Base-by-base conservation (phyloP, 2,113 vertebrate species). In the Ictalurus punctatus region DNA sequence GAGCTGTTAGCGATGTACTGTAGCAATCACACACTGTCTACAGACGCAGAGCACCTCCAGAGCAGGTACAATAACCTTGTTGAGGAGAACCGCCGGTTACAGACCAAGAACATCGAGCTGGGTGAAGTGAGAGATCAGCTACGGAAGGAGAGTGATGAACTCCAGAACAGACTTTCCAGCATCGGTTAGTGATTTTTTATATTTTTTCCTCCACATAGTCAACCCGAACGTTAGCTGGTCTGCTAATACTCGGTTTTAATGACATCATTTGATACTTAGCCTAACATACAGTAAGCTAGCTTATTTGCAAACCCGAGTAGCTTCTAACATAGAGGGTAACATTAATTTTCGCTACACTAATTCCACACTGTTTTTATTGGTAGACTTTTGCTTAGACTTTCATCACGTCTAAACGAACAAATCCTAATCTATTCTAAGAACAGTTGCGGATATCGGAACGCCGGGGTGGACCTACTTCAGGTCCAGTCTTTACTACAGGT, bases 401-500 rank as follows among this genome's bases (percentile, higher is more conserved):
- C 30, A 19, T 71, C 14, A 71, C 4, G 30, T 71, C 9, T 76
- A 23, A 37, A 83, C 4, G 8, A 34, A 83, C 30, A 12, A 40
- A 58, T 83, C 30, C n/a, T 48, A 79, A 63, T 67, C 1, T 58
- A 5, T 54, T 87, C 59, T 54, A 34, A 37, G 61, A 30, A 84
- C 58, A 84, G 81, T 6, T 48, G 3, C 2, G 1, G 14, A 34
- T 12, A 23, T 76, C 13, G 52, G 61, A 6, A 63, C 65, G 17
- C 25, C 54, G 13, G 81, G 81, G n/a, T 88, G 87, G 87, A n/a
- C 2, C 2, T 63, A 2, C 9, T 88, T 63, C n/a, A 63, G 25
- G 0, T 61, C 82, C 58, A 84, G 82, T 8, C 1, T 88, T 40
- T 88, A 84, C n/a, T 88, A 37, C 87, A 37, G 84, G 25, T 88